Evolutionary conservation across 2,888 invertebrate genomes (phyloP), one percentile per base, ranked within the genome.

Genomic region (Desoria tigrina): DNA sequence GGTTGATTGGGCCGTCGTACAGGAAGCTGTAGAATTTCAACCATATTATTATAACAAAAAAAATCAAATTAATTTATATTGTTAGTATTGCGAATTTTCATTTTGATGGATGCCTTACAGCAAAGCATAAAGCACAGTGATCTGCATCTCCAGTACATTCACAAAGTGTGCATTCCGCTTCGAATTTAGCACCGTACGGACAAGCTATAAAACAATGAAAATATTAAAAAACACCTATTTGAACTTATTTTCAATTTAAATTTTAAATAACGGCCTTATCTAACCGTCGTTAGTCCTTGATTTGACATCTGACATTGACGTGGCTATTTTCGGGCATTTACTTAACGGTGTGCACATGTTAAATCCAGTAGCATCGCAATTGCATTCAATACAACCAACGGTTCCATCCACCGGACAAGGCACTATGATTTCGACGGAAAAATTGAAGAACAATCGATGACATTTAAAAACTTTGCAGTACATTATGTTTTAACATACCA

Each of bases 51-150:
- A n/a, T n/a, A n/a, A n/a, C n/a, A n/a, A n/a, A n/a, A n/a, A n/a
- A n/a, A n/a, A n/a, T n/a, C n/a, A n/a, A n/a, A n/a, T n/a, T 39
- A 39, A 11, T 39, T 39, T 39, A 11, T 39, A 16, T 39, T 39
- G 39, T 39, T 9, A 39, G 39, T 11, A 16, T 39, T 16, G 16
- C 16, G 39, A 39, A 11, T 39, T 11, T 11, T 11, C 39, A 9
- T 11, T 39, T 39, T 16, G 39, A 39, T 39, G 9, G 39, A 39
- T 39, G 9, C 9, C 45, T 45, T 45, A 45, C 45, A 45, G 45
- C 45, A 16, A 45, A 45, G 16, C 45, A 45, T 18, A 45, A 18
- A 21, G 45, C 45, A 45, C 45, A 45, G 21, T 45, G 45, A 45
- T 45, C 45, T 6, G 9, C 45, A 4, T 6, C 45, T 18, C 45